Conservation (phyloP, 2,113 vertebrate genomes). For the Actinemys pallida region DNA sequence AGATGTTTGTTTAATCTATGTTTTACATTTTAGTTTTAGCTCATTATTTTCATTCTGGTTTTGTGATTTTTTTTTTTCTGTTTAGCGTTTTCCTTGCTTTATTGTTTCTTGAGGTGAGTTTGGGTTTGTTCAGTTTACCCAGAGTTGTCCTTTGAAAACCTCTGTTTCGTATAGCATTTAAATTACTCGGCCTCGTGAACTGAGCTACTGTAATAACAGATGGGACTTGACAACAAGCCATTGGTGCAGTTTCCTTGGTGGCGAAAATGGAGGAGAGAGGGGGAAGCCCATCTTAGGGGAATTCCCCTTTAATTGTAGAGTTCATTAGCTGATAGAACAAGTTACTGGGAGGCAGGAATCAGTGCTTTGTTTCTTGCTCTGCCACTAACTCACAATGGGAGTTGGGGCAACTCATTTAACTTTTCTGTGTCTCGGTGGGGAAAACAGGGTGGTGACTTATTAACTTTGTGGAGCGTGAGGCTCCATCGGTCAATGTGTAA, state of each 20-base stretch:
- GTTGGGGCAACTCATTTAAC: neutral
- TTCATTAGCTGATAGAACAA: neutral
- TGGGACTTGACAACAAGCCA: slow-evolving; percentile 26
- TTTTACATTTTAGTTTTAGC: neutral
- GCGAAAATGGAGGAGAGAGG: neutral
- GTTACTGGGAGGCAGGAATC: neutral
- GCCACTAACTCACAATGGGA: neutral
- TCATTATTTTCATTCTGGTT: slow-evolving; percentile 26
- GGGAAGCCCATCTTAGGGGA: neutral
- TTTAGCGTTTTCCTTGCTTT: slow-evolving; percentile 63
- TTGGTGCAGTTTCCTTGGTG: slow-evolving; percentile 47
- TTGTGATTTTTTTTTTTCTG: slow-evolving; percentile 41
- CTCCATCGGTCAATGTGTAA: neutral
- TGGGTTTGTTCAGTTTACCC: slow-evolving; percentile 17
- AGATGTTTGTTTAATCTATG: neutral
- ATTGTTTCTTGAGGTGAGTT: slow-evolving; percentile 63
- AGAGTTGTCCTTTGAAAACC: neutral
- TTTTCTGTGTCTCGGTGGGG: neutral
- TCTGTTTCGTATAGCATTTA: neutral
- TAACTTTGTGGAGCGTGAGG: neutral
- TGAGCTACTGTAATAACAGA: neutral
- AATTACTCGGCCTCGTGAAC: neutral
- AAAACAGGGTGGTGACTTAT: neutral
- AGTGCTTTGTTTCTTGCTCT: neutral
- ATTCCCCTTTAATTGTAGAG: neutral